Conservation (phyloP, 2,888 invertebrate species). For the Calliopum simillimum region DNA sequence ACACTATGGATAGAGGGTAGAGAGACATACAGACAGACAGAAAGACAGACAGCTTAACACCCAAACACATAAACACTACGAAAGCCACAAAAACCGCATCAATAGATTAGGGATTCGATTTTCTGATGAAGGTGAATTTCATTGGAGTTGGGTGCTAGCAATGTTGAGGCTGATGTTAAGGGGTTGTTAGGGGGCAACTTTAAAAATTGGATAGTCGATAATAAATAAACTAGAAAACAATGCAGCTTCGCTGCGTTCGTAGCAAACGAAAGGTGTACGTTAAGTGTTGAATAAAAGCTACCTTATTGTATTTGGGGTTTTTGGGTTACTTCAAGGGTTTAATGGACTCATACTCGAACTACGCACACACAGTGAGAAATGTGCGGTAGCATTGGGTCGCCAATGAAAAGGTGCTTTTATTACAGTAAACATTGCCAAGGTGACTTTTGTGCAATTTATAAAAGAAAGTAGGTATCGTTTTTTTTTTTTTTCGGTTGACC, state of each 20-base stretch:
- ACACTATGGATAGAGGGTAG: not conserved
- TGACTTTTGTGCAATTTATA: no score
- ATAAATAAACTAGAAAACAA: not conserved
- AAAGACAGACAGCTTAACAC: conserved; percentile 12
- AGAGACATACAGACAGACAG: not conserved
- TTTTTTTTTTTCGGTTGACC: no score
- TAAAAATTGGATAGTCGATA: not conserved
- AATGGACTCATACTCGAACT: not conserved
- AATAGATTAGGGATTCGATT: conserved; percentile 48
- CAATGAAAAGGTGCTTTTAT: no score
- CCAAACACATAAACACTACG: conserved; percentile 27
- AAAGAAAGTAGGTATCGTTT: no score
- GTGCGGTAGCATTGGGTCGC: no score
- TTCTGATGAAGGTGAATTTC: conserved; percentile 17
- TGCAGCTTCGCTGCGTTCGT: not conserved
- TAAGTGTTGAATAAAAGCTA: not conserved
- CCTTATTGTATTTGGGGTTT: no score
- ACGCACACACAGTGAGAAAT: no score
- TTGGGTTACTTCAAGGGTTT: not conserved
- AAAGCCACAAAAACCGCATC: conserved; percentile 44
- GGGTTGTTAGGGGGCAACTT: no score
- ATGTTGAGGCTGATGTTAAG: not conserved
- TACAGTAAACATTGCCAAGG: no score
- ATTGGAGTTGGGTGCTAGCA: not conserved
- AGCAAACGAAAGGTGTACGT: not conserved